Percentiles rank a stretch among this genome's conserved stretches.
Conservation (phyloP, 2,888 invertebrate species). For the Synanthedon vespiformis region DNA sequence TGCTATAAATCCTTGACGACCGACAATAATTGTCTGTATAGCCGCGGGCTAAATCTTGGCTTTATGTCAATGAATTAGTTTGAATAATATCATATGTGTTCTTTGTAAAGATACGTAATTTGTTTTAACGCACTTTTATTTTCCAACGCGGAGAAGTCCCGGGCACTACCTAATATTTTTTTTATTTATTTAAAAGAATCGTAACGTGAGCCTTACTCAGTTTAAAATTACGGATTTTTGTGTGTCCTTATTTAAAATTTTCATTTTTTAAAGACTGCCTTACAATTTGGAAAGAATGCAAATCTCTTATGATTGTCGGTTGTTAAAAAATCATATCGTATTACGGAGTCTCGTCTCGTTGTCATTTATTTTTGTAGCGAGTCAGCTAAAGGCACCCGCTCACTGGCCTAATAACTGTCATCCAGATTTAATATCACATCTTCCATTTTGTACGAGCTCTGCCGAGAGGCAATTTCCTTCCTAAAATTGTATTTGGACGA, state of each 20-base stretch:
- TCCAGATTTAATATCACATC: conserved; percentile 65
- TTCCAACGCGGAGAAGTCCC: no score
- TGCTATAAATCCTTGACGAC: conserved; percentile 6
- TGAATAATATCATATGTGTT: no score
- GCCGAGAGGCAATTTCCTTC: conserved; percentile 61
- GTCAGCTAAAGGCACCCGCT: conserved; percentile 22
- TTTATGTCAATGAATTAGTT: not conserved
- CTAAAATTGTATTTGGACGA: conserved; percentile 63
- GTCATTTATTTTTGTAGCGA: conserved; percentile 35
- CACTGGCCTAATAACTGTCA: conserved; percentile 62
- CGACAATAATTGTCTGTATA: not conserved
- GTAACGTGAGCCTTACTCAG: no score
- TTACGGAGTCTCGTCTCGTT: conserved; percentile 38
- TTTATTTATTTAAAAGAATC: no score
- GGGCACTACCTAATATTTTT: no score
- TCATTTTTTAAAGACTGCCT: no score
- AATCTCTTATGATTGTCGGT: conserved; percentile 12
- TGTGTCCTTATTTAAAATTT: no score
- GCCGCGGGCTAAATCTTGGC: not conserved
- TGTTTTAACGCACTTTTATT: no score
- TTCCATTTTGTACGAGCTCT: conserved; percentile 54
- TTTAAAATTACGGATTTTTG: no score
- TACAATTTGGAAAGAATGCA: conserved; percentile 2
- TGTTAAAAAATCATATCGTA: conserved; percentile 29
- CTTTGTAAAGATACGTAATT: no score